Evolutionary conservation across 2,113 vertebrate species (phyloP).

Genomic region (Amblyopsis rosae): DNA sequence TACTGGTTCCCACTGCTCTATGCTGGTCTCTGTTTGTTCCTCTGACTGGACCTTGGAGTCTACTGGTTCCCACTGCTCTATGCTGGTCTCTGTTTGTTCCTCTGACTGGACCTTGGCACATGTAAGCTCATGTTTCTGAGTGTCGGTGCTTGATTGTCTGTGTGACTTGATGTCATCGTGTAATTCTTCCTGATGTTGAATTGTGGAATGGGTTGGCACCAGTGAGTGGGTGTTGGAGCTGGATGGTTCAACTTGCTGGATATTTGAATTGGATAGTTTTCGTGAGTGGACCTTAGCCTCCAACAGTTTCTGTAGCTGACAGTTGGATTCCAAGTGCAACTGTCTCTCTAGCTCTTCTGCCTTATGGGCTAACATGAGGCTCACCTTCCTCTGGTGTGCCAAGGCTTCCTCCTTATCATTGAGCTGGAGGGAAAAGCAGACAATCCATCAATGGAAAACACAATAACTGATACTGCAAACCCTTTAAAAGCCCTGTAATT

Average conservation of each 20-base stretch:
- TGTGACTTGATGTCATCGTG: background rate
- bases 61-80: background rate
- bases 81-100: background rate
- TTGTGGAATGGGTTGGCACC: background rate
- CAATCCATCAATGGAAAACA: background rate
- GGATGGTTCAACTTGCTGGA: background rate
- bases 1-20: background rate
- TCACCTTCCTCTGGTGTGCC: slow-evolving; percentile 94
- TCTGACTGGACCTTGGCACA: background rate
- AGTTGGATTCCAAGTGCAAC: slow-evolving; percentile 26
- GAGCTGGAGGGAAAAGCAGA: slow-evolving; percentile 70
- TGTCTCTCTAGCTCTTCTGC: slow-evolving; percentile 76
- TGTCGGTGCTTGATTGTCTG: background rate
- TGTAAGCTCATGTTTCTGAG: background rate
- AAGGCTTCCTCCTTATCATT: slow-evolving; percentile 93
- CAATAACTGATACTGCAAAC: background rate
- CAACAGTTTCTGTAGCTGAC: background rate
- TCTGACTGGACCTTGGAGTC: background rate
- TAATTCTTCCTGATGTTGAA: background rate
- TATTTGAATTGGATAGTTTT: background rate
- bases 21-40: background rate
- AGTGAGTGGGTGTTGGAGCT: background rate
- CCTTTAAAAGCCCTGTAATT: background rate
- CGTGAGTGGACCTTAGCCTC: background rate
- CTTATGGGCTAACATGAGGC: slow-evolving; percentile 87